Evolutionary conservation across 2,797 vertebrate species (phyloP).

Genomic region (Tenualosa ilisha): DNA sequence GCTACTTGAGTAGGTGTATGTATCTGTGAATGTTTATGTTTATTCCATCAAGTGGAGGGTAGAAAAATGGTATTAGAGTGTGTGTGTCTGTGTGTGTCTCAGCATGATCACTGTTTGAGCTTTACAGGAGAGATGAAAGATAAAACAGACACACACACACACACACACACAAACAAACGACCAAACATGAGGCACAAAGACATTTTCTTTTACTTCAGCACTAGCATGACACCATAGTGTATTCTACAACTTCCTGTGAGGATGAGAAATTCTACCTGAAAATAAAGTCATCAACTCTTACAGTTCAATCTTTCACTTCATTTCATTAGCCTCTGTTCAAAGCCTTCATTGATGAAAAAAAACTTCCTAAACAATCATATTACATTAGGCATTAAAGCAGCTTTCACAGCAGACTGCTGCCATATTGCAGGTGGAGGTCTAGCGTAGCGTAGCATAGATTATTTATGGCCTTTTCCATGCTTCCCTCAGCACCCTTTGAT

Average conservation of each 20-base stretch:
- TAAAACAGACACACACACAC: not conserved
- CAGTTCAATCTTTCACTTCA: not conserved
- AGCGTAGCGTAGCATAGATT: conserved; percentile 75
- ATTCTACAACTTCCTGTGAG: not conserved
- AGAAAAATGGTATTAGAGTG: not conserved
- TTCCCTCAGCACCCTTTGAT: conserved; percentile 74
- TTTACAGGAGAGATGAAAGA: not conserved
- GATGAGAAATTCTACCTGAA: not conserved
- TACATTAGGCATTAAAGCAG: not conserved
- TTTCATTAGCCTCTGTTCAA: not conserved
- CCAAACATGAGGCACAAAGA: no score
- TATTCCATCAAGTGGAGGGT: no score
- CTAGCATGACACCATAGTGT: not conserved
- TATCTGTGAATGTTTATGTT: not conserved
- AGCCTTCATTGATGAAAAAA: conserved; percentile 5
- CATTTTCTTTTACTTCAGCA: not conserved
- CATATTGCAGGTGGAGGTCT: not conserved
- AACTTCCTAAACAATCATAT: not conserved
- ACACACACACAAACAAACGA: not conserved
- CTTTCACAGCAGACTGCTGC: not conserved
- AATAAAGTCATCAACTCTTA: not conserved
- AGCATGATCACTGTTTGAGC: not conserved
- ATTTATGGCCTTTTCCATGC: conserved; percentile 77
- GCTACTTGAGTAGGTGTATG: no score
- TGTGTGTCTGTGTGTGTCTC: not conserved